These are phyloP conservation scores for Anastatus disparis DNA, from an alignment of 1,140 invertebrate species.

Conservation along the genomic window DNA sequence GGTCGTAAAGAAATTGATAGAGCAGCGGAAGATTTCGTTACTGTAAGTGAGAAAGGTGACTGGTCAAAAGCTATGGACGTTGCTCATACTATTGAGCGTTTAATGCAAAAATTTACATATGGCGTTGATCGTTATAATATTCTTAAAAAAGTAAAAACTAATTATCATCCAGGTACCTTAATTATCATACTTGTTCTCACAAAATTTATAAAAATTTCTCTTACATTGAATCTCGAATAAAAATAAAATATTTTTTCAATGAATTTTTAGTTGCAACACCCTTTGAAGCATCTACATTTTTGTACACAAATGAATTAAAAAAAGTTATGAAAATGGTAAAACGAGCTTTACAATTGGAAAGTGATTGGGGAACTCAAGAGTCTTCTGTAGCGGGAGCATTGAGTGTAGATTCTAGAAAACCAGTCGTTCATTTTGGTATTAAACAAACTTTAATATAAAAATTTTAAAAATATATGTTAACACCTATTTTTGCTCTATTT, in stretches of 20 bases:
- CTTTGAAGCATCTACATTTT: not conserved
- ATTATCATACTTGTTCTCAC: too few species aligned
- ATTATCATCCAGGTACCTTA: not conserved
- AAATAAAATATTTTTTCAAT: not conserved
- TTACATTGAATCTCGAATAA: not conserved
- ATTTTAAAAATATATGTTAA: not conserved
- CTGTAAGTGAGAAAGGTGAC: slow-evolving; percentile 64
- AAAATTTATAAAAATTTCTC: too few species aligned
- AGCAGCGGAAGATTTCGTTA: slow-evolving; percentile 65
- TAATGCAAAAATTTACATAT: slow-evolving; percentile 69
- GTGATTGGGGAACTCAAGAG: slow-evolving; percentile 73
- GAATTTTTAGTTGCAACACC: not conserved
- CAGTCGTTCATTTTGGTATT: slow-evolving; percentile 75
- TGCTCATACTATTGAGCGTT: slow-evolving; percentile 73
- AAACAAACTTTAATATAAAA: slow-evolving; percentile 31
- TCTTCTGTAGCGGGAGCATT: slow-evolving; percentile 73
- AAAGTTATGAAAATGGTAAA: slow-evolving; percentile 65
- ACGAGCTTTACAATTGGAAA: slow-evolving; percentile 69
- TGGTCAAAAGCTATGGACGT: slow-evolving; percentile 72
- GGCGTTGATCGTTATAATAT: slow-evolving; percentile 85
- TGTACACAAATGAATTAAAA: not conserved
- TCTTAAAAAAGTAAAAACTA: slow-evolving; percentile 66
- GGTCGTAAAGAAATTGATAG: slow-evolving; percentile 68
- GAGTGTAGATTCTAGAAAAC: slow-evolving; percentile 84
- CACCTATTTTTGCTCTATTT: not conserved